Evolutionary conservation across 2,113 vertebrate species (phyloP), one percentile per base, ranked within the genome.

Genomic region (Oncorhynchus tshawytscha): DNA sequence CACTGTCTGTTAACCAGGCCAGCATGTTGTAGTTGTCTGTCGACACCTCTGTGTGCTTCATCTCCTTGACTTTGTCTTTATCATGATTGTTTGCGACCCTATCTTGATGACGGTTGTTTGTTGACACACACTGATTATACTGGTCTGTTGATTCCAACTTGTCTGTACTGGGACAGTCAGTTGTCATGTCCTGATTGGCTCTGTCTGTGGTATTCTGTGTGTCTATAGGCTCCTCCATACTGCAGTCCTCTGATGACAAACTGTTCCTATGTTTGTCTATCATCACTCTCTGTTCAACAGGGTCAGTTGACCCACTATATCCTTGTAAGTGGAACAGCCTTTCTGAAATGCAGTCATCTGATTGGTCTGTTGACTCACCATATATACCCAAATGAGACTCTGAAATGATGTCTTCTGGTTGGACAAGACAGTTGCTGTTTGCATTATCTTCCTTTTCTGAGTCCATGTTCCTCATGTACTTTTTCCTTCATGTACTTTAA

Each of bases 371-470:
- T 24, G 25, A 22, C 29, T 45, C 18, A 69, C 5, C 20, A 69
- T 27, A 69, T 69, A 2, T 27, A 20, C 29, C 5, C 18, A 69
- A 69, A 31, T 16, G 20, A 11, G 15, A 7, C 9, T 11, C 67
- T 0, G 88, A 91, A 3, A 91, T 93, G 73, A 94, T 91, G 57
- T 91, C 94, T 76, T 86, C 94, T 72, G 87, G 91, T 69, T 88
- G 39, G 39, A 45, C 9, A 45, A 45, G 39, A 45, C 9, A 45
- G 39, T 45, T 45, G 9, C 39, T 45, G 39, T 45, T 45, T 45
- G 39, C 39, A 45, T 45, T 9, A 9, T 45, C 39, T 45, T 45
- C 39, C 9, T 45, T 45, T 9, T 45, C 39, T 45, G 39, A 45
- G 39, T 45, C 39, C 39, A 45, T 45, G 39, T 45, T 45, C 39